Base-by-base conservation (phyloP, 1,140 invertebrate genomes). In the Ceratosolen solmsi region DNA sequence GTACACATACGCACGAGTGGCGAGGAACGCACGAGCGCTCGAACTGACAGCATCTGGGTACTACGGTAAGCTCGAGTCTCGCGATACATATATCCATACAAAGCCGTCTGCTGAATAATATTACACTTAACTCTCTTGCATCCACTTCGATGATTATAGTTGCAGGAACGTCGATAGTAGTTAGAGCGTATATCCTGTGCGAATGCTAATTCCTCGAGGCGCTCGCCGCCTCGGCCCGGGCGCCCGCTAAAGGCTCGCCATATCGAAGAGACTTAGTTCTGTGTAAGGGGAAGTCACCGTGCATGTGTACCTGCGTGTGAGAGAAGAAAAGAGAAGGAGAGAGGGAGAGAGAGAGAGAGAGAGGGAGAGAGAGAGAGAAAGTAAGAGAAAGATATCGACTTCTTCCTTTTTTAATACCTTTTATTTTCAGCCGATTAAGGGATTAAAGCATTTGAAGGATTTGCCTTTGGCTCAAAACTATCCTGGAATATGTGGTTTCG, bases 61-160 rank as follows among this genome's bases (percentile, higher is more conserved):
- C 65, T 74, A 51, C 30, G 46, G 25, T 75, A 54, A 27, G 46
- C 1, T 9, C 2, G 8, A 27, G 54, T 79, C 70, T n/a, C 41
- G 38, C 70, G 70, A 71, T 71, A 71, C 70, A n/a, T 73, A 82
- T 71, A 70, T 71, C 33, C 46, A 91, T 90, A 90, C 89, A 90
- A 91, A 90, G 89, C 90, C 88, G 90, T 90, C 89, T 89, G 90
- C 85, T 90, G 91, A 92, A 91, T 91, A 92, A 92, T 91, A 92
- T 91, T 92, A 92, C 89, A 90, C 89, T 89, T 89, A 90, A 89
- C 86, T 89, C 90, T 63, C 68, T 78, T 49, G 54, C 41, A 74
- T 90, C 88, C 86, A 87, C 86, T 88, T 87, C 86, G 85, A 89
- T 91, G 91, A 92, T 92, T 92, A 92, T 92, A 91, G 90, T 91